Evolutionary conservation across 1,140 invertebrate genomes (phyloP), one percentile per base, ranked within the genome.

Genomic region (Leptopilina boulardi): DNA sequence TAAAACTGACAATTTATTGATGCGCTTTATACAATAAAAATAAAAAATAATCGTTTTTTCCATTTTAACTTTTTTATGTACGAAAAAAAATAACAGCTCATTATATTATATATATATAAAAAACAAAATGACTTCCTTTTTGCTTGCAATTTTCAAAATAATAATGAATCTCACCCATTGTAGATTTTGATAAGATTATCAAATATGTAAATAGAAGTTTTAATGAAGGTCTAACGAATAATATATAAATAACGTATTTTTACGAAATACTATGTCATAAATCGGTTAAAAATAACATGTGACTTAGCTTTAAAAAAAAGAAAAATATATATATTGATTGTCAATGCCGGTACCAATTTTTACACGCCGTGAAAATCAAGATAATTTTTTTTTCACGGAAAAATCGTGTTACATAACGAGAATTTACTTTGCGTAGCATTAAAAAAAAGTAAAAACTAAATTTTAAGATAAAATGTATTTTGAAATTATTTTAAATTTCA

Each of bases 31-130:
- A 59, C 11, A 23, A n/a, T n/a, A 13, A 15, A 66, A n/a, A 54
- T 5, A 10, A 54, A 66, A 30, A 30, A 66, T 30, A 30, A 30
- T 66, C 47, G n/a, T 66, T 66, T 66, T 66, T 66, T 21, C 56
- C 34, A 38, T 26, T 30, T 66, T 54, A 44, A 71, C 71, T 26
- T 76, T 76, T 54, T 76, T 66, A 38, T 23, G 72, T 18, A 51
- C 47, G 15, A n/a, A 51, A 51, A 51, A 18, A n/a, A n/a, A n/a
- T n/a, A n/a, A 51, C 13, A 5, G 47, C 47, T 51, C 47, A 51
- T 15, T 51, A 18, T 51, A 38, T 38, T 38, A 9, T 8, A 38
- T 9, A 42, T 19, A 30, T 21, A 72, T 2, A 71, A 34, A 41
- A 71, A n/a, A 44, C 44, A 73, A 44, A 42, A 26, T 59, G 54